A percentile compares a stretch with the other conserved stretches of the same genome.
Evolutionary conservation across 2,113 vertebrate genomes (phyloP).

Genomic region (Anolis carolinensis): DNA sequence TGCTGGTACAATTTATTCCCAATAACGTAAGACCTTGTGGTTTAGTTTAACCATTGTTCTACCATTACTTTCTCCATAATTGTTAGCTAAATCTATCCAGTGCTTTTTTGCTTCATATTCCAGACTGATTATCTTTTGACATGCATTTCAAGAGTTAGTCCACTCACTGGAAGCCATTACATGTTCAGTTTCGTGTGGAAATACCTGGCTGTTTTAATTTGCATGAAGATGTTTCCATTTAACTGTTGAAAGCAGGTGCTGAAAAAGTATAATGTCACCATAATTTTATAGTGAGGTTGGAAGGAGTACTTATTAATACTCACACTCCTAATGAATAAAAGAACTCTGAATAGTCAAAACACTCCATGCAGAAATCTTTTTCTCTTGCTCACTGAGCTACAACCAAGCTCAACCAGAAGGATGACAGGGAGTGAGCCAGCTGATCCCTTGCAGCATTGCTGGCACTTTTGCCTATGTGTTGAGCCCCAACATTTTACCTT

Average conservation of each 20-base stretch:
- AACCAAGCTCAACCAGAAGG: too few species aligned
- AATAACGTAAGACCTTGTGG: conserved; percentile 41
- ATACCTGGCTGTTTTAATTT: neutral
- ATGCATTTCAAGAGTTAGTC: neutral
- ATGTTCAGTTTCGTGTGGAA: neutral
- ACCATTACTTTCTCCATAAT: conserved; percentile 42
- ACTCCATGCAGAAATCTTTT: too few species aligned
- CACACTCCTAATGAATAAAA: too few species aligned
- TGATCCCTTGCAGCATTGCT: too few species aligned
- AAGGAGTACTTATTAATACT: too few species aligned
- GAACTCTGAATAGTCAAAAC: too few species aligned
- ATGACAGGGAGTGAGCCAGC: too few species aligned
- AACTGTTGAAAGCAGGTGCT: neutral
- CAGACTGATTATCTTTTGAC: conserved; percentile 31
- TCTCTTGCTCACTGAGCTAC: too few species aligned
- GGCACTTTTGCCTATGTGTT: too few species aligned
- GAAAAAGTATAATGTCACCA: neutral
- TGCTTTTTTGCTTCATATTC: conserved; percentile 14
- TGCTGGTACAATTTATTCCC: conserved; percentile 38
- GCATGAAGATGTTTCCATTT: neutral
- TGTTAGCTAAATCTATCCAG: conserved; percentile 36
- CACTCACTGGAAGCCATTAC: neutral
- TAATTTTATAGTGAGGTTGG: neutral
- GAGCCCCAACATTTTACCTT: too few species aligned
- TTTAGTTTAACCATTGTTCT: conserved; percentile 43